Evolutionary conservation across 1,140 invertebrate species (phyloP), one percentile per base, ranked within the genome.

Genomic region (Cheumatopsyche charites): DNA sequence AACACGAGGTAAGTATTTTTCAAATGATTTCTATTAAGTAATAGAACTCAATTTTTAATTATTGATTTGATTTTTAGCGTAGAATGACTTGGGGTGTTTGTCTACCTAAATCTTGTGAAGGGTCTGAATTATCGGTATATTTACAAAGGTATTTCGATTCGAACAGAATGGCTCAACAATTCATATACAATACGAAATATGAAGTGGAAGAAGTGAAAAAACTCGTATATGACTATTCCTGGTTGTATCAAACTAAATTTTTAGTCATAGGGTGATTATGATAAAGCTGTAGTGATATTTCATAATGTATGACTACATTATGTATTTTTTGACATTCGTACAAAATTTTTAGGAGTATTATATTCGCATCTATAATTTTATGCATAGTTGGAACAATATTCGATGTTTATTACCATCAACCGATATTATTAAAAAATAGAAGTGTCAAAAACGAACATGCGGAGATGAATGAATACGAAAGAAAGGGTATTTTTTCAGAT

Each of bases 21-120:
- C n/a, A n/a, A n/a, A n/a, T n/a, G n/a, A n/a, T n/a, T n/a, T n/a
- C n/a, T n/a, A n/a, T n/a, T n/a, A n/a, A n/a, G n/a, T n/a, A n/a
- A n/a, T n/a, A n/a, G n/a, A n/a, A n/a, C n/a, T n/a, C n/a, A n/a
- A n/a, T n/a, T n/a, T n/a, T n/a, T n/a, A n/a, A n/a, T n/a, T n/a
- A n/a, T n/a, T n/a, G n/a, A n/a, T n/a, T n/a, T n/a, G n/a, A 79
- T 76, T 47, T 77, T 67, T 61, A 78, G 77, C 75, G 61, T 55
- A 73, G 63, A 4, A 70, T 79, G 23, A 75, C 78, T 52, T 23
- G 77, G 12, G 78, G 78, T n/a, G 42, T 79, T 15, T 79, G 78
- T 55, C 45, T 78, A 5, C 78, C 78, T 29, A 61, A 67, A 63
- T 75, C 75, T 19, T 79, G 78, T 61, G 68, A 71, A 13, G 47